Evolutionary conservation across 2,797 vertebrate species (phyloP), one percentile per base, ranked within the genome.

Genomic region (Leptatherina wallacei): DNA sequence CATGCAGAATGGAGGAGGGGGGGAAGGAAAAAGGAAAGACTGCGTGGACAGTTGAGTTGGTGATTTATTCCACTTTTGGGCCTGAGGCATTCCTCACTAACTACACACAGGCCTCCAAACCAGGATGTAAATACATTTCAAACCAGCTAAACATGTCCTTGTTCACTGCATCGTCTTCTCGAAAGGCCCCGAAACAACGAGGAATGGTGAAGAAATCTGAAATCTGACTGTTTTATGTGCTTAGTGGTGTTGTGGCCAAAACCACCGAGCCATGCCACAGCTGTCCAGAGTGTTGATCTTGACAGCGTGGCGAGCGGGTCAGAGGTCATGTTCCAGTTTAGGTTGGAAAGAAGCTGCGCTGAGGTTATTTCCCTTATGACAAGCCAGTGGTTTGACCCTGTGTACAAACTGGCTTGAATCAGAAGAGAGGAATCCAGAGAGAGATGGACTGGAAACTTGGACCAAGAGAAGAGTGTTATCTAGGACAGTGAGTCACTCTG

Each of bases 201-300:
- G 61, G 54, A 63, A 67, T 60, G 52, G 38, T 55, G 36, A 66
- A 65, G 47, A 79, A 51, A 65, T 27, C 24, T n/a, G 47, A 79
- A 51, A 65, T 27, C 24, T n/a, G 40, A 77, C 60, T 55, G 58
- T 67, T 27, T 20, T 60, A 73, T 88, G 66, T 70, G 83, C 83
- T 85, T 86, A 77, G 82, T 69, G 76, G 65, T 67, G 14, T 71
- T 63, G 78, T 44, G 82, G 81, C 84, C 30, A 67, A 68, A 84
- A 74, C 78, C 85, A 78, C 80, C 16, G 79, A 79, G 69, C 81
- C 66, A 6, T 75, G 81, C 73, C 58, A 71, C 86, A 80, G 81
- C 83, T 86, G 87, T 77, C 85, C 82, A 72, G 82, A 76, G 84
- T 85, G 87, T 88, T 91, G 81, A 90, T 91, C 83, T 82, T 85